Evolutionary conservation across 2,797 vertebrate species (phyloP).

Genomic region (Otolemur crassicaudatus): DNA sequence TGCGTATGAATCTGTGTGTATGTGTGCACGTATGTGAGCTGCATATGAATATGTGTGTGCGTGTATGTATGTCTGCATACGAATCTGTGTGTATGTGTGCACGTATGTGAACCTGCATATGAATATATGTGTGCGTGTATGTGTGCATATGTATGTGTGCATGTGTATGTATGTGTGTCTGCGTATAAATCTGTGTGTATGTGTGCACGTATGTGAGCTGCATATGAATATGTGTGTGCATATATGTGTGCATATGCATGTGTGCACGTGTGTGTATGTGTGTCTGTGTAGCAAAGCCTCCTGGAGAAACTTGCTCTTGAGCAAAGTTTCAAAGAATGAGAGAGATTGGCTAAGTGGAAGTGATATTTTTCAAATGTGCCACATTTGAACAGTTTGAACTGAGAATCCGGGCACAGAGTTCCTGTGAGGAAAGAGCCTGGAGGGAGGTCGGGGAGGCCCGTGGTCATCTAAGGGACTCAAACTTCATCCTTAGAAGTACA

Average conservation of each 20-base stretch:
- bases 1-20: fast-evolving
- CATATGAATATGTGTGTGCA: too few relatives aligned
- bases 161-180: fast-evolving
- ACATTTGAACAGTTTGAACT: not conserved
- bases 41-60: fast-evolving
- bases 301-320: not conserved
- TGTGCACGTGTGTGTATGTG: fast-evolving
- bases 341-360: not conserved
- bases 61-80: not conserved
- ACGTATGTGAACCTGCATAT: too few relatives aligned
- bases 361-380: not conserved
- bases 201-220: fast-evolving
- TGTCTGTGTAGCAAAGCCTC: not conserved
- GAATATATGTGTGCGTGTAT: not conserved
- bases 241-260: too few relatives aligned
- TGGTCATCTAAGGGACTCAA: not conserved
- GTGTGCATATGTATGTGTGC: too few relatives aligned
- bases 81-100: fast-evolving
- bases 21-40: fast-evolving
- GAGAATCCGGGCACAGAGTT: fast-evolving
- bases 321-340: not conserved
- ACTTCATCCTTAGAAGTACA: not conserved
- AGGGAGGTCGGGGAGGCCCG: fast-evolving
- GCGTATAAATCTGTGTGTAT: too few relatives aligned
- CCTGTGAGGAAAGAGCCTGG: fast-evolving